Conservation (phyloP, 2,888 invertebrate genomes). For the Athalia cordata region DNA sequence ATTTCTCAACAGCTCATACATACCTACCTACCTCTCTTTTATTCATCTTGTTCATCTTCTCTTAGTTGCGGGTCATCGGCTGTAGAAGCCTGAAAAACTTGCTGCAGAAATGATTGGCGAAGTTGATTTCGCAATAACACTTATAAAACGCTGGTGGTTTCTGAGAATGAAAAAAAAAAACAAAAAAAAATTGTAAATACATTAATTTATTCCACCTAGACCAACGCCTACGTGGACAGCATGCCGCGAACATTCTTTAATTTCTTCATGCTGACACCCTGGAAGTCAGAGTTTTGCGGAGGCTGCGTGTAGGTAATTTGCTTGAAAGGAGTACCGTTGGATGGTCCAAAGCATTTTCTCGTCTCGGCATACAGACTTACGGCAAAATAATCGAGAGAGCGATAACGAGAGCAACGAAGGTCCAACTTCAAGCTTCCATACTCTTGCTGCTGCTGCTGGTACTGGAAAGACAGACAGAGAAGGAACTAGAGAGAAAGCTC, state of each 20-base stretch:
- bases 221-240: neutral
- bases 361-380: neutral
- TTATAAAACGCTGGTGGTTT: neutral
- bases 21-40: neutral
- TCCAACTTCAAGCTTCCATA: neutral
- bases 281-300: neutral
- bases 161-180: too few species aligned
- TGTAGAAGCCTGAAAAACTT: too few species aligned
- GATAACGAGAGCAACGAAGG: constrained; percentile 33
- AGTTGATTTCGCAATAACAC: neutral
- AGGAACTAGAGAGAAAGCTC: constrained; percentile 5
- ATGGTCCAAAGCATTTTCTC: neutral
- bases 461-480: neutral
- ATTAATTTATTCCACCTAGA: neutral
- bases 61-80: neutral
- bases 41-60: neutral
- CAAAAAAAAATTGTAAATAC: too few species aligned
- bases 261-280: too few species aligned
- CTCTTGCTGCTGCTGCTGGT: too few species aligned
- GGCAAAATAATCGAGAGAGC: neutral
- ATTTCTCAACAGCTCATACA: constrained; percentile 7
- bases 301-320: neutral
- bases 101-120: too few species aligned
- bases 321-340: constrained; percentile 21
- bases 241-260: neutral